Evolutionary conservation across 2,797 vertebrate genomes (phyloP).

Genomic region (Liparis tanakae): DNA sequence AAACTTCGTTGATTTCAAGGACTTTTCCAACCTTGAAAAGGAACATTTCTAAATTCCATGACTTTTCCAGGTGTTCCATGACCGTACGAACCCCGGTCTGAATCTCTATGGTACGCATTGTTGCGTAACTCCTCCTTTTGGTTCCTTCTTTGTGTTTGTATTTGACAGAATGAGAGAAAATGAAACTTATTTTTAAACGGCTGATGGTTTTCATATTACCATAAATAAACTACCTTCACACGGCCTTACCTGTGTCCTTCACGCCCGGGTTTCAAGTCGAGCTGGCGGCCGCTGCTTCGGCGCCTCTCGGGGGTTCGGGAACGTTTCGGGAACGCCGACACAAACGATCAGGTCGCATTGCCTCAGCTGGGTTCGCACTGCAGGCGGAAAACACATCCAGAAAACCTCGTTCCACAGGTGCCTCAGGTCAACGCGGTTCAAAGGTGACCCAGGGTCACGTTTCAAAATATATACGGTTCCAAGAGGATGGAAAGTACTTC

Average conservation of each 20-base stretch:
- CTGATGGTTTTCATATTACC: not conserved
- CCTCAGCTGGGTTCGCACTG: conserved; percentile 86
- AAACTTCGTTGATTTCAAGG: no score
- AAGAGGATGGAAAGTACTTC: not conserved
- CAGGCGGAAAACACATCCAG: conserved; percentile 41
- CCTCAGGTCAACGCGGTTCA: conserved; percentile 5
- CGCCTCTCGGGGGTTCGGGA: conserved; percentile 51
- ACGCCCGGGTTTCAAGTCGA: conserved; percentile 21
- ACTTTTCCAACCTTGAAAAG: no score
- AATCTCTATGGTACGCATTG: no score
- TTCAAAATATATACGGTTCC: not conserved
- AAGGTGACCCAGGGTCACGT: conserved; percentile 1
- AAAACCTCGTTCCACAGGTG: conserved; percentile 17
- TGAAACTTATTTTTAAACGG: not conserved
- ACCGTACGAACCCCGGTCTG: no score
- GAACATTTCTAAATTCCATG: no score
- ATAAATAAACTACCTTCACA: not conserved
- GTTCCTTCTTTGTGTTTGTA: conserved; percentile 7
- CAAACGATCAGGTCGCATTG: conserved; percentile 89
- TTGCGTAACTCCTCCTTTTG: conserved; percentile 23
- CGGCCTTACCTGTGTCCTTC: conserved; percentile 45
- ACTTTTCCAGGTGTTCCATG: no score
- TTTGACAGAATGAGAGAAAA: conserved; percentile 9
- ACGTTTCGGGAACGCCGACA: conserved; percentile 79
- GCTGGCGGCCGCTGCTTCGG: conserved; percentile 5